Evolutionary conservation across 2,888 invertebrate species (phyloP).

Genomic region (Pollenia angustigena): DNA sequence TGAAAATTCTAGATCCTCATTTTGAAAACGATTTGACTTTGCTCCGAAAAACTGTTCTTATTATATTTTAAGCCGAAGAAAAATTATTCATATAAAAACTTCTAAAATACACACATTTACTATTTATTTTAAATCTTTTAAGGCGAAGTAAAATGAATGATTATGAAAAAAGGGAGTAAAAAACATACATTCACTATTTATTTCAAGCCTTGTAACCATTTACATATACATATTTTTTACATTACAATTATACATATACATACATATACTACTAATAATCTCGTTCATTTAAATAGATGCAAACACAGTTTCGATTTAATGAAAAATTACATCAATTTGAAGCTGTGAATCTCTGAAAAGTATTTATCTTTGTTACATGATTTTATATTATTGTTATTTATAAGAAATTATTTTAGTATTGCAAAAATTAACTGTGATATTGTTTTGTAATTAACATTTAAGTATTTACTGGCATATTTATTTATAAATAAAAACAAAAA

Average conservation of each 20-base stretch:
- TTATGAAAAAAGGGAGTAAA: too few relatives aligned
- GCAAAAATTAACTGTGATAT: slow-evolving; percentile 61
- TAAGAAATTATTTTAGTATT: slow-evolving; percentile 34
- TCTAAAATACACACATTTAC: background rate
- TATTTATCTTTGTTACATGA: slow-evolving; percentile 30
- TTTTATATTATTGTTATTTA: slow-evolving; percentile 32
- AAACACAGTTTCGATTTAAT: too few relatives aligned
- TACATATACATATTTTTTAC: background rate
- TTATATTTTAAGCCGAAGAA: too few relatives aligned
- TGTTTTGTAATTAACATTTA: slow-evolving; percentile 16
- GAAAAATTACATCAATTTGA: background rate
- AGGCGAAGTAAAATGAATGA: too few relatives aligned
- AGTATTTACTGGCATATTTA: slow-evolving; percentile 14
- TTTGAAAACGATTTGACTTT: too few relatives aligned
- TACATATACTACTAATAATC: too few relatives aligned
- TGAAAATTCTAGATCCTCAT: too few relatives aligned
- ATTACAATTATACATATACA: too few relatives aligned
- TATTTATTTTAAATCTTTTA: background rate
- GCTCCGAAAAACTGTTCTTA: too few relatives aligned
- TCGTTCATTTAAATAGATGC: too few relatives aligned
- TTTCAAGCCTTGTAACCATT: background rate
- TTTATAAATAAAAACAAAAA: background rate
- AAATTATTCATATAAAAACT: too few relatives aligned
- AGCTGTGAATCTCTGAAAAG: slow-evolving; percentile 20
- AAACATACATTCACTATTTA: background rate